Evolutionary conservation across 2,888 invertebrate genomes (phyloP).

Genomic region (Eupithecia tripunctaria): DNA sequence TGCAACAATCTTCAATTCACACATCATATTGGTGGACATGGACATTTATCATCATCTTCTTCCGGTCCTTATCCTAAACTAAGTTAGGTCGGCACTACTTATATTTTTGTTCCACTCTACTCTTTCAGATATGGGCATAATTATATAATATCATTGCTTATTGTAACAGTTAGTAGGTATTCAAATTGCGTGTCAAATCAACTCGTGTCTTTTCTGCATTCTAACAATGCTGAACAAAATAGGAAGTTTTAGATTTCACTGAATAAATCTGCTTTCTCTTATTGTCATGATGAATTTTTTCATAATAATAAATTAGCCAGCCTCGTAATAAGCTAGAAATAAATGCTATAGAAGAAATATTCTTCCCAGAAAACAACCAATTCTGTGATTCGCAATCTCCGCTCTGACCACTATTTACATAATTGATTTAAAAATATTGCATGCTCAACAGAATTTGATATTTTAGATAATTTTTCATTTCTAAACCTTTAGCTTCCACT

Average conservation of each 20-base stretch:
- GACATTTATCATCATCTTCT: not conserved
- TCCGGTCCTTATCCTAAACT: too few relatives aligned
- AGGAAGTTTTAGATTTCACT: not conserved
- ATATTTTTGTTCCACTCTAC: too few relatives aligned
- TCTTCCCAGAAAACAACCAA: not conserved
- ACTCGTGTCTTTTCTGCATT: not conserved
- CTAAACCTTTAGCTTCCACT: not conserved
- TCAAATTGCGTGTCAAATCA: constrained; percentile 2
- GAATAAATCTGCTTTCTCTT: not conserved
- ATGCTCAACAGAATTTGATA: not conserved
- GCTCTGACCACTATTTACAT: not conserved
- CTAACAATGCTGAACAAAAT: not conserved
- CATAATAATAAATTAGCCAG: not conserved
- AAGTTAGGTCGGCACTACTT: too few relatives aligned
- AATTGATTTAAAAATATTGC: not conserved
- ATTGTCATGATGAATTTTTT: not conserved
- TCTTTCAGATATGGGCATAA: too few relatives aligned
- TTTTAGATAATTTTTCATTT: not conserved
- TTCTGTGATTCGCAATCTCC: not conserved
- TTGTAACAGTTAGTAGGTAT: not conserved
- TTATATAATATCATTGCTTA: not conserved
- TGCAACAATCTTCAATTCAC: not conserved
- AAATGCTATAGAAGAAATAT: too few relatives aligned
- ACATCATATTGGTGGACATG: not conserved
- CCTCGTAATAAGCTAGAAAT: not conserved